Percentiles rank a stretch among this genome's conserved stretches.
Evolutionary conservation across 2,888 invertebrate species (phyloP).

Genomic region (Formica aserva): DNA sequence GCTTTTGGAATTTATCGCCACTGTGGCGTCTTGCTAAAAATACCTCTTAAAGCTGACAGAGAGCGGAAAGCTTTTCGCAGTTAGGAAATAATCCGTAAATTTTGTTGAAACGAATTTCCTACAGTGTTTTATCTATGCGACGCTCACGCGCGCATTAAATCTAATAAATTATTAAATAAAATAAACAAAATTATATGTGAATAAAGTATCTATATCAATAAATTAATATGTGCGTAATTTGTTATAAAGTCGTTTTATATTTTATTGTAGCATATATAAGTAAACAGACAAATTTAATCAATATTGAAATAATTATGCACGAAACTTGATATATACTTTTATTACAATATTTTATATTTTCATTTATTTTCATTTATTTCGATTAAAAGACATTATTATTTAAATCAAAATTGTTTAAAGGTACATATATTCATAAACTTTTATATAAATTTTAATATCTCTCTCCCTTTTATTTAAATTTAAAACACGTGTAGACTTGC

Average conservation of each 20-base stretch:
- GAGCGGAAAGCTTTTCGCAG: not conserved
- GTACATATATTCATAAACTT: not conserved
- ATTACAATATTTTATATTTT: not conserved
- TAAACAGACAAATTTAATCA: not conserved
- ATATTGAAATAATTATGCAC: not conserved
- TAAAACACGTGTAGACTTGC: not conserved
- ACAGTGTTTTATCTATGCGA: not conserved
- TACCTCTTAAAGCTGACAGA: not conserved
- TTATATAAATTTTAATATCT: not conserved
- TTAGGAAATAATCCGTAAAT: not conserved
- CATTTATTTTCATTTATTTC: not conserved
- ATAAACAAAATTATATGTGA: not conserved
- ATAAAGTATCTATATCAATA: not conserved
- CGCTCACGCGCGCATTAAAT: not conserved
- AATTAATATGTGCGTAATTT: not conserved
- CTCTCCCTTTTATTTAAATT: not conserved
- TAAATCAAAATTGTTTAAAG: not conserved
- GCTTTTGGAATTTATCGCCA: slow-evolving; percentile 27
- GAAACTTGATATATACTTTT: not conserved
- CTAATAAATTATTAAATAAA: not conserved
- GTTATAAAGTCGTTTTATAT: not conserved
- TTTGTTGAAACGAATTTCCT: slow-evolving; percentile 8
- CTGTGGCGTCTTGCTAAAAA: not conserved
- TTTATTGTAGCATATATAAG: slow-evolving; percentile 4
- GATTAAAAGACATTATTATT: not conserved